A percentile compares a stretch with the other conserved stretches of the same genome.
Conservation (phyloP, 2,797 vertebrate species). For the Mus minutoides region DNA sequence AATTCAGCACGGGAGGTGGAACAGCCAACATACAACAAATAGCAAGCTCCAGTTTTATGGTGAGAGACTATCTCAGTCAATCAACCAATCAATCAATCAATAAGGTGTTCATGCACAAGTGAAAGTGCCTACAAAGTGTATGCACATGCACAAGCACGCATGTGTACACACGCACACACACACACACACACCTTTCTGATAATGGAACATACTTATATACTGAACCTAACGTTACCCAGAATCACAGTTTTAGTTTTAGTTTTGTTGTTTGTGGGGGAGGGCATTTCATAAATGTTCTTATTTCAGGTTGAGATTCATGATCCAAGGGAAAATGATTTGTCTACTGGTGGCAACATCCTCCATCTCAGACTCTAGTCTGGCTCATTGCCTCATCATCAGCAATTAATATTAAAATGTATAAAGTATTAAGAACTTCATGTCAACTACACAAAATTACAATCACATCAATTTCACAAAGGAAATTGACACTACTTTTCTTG, state of each 20-base stretch:
- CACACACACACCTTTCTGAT: neutral
- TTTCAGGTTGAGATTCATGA: neutral
- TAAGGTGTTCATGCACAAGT: neutral
- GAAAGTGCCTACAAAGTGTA: neutral
- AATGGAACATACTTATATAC: neutral
- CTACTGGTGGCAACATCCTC: neutral
- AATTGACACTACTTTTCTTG: conserved; percentile 24
- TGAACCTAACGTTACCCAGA: conserved; percentile 26
- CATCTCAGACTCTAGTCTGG: conserved; percentile 14
- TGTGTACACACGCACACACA: neutral
- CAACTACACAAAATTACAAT: conserved; percentile 40
- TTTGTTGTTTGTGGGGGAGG: neutral
- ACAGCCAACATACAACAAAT: neutral
- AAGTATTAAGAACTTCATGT: conserved; percentile 26
- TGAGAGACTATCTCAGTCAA: neutral
- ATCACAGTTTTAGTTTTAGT: neutral
- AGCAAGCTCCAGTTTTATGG: neutral
- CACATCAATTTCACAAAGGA: conserved; percentile 5
- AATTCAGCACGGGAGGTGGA: neutral
- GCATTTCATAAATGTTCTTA: neutral
- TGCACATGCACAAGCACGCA: neutral
- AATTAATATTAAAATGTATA: neutral
- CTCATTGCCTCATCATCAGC: conserved; percentile 20
- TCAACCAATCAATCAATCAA: no score
- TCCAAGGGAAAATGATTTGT: neutral